Percentiles rank a stretch among this genome's conserved stretches.
These are phyloP conservation scores for Onychostoma macrolepis DNA, from an alignment of 2,113 vertebrate species.

Conservation along the genomic window DNA sequence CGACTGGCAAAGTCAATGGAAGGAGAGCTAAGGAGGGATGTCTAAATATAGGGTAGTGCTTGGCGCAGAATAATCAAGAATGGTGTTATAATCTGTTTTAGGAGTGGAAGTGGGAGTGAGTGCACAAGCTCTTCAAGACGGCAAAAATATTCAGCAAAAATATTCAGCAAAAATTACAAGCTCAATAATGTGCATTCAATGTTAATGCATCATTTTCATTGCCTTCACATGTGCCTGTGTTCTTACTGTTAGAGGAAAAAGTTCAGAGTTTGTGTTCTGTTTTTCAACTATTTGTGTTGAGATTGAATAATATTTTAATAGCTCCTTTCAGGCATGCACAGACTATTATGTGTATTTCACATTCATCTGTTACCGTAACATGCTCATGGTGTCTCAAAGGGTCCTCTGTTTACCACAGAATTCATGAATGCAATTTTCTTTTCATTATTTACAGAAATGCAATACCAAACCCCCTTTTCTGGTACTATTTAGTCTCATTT, in stretches of 20 bases:
- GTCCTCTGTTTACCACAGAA: not conserved
- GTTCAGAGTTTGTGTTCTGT: conserved; percentile 10
- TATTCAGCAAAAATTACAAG: conserved; percentile 7
- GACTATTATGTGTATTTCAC: not conserved
- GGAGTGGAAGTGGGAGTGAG: not conserved
- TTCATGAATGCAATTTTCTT: conserved; percentile 24
- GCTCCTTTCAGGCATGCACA: conserved; percentile 5
- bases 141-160: not conserved
- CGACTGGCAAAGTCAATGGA: conserved; percentile 35
- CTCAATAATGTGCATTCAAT: not conserved
- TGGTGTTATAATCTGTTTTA: conserved; percentile 16
- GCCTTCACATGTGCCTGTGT: not conserved
- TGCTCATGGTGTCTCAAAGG: not conserved
- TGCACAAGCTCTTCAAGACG: conserved; percentile 9
- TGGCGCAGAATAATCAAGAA: conserved; percentile 19
- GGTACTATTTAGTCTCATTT: conserved; percentile 21
- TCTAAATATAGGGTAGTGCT: conserved; percentile 29
- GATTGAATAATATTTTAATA: conserved; percentile 23
- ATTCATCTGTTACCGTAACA: conserved; percentile 8
- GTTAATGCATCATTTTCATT: not conserved
- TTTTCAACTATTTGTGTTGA: not conserved
- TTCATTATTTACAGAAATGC: conserved; percentile 33
- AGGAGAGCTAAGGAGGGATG: conserved; percentile 42
- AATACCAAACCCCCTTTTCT: not conserved
- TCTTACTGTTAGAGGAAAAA: not conserved